Percentiles rank a stretch among this genome's conserved stretches.
phyloP scores from a whole-genome alignment of 2,797 vertebrate species.

The Tokudaia tokunoshimensis region DNA sequence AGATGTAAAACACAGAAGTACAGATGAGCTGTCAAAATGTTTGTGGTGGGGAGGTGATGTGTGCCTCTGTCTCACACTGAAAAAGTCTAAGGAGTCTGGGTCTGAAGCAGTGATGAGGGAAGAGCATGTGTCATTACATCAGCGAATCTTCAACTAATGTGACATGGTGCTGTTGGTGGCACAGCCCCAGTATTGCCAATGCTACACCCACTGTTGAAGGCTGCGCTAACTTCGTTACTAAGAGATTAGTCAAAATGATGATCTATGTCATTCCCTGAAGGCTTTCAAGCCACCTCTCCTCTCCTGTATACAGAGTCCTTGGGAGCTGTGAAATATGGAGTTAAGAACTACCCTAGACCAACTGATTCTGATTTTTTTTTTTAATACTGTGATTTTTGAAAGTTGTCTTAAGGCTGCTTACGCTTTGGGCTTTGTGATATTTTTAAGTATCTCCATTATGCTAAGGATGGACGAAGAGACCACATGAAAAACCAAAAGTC shows the following conservation, averaged over 20 bases:
- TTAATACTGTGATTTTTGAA: not conserved
- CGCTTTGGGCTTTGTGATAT: not conserved
- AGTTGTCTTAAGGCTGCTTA: not conserved
- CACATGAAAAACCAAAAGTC: conserved; percentile 38
- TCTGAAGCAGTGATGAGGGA: not conserved
- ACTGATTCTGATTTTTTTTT: not conserved
- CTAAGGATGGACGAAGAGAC: not conserved
- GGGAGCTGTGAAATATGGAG: not conserved
- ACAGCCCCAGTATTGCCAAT: not conserved
- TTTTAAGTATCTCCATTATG: not conserved
- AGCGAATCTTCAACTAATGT: not conserved
- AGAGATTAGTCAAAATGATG: conserved; percentile 13
- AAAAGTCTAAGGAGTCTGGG: conserved; percentile 8
- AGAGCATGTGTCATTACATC: not conserved
- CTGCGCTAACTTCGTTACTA: not conserved
- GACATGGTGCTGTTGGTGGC: not conserved
- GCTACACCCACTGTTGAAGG: not conserved
- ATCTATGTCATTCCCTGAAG: not conserved
- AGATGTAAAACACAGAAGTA: conserved; percentile 12
- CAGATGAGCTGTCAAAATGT: conserved; percentile 36
- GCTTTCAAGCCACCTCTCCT: not conserved
- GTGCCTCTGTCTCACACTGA: conserved; percentile 29
- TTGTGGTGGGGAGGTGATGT: not conserved
- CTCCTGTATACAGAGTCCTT: not conserved
- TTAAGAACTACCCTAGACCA: conserved; percentile 16